phyloP scores from a whole-genome alignment of 2,797 vertebrate species.

The Phoxinus dragarum region DNA sequence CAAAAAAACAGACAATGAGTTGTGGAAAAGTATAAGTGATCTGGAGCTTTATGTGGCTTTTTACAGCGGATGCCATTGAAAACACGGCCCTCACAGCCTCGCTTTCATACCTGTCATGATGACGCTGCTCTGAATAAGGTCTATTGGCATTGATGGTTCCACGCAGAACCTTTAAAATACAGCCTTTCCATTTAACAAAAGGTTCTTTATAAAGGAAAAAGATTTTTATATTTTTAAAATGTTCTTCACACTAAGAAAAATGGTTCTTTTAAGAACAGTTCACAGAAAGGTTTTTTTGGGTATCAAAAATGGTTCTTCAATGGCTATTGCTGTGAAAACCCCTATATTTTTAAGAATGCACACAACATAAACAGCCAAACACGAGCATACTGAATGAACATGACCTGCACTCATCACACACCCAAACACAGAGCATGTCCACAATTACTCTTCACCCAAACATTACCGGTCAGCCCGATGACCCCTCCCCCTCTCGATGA shows the following conservation, averaged over 20 bases:
- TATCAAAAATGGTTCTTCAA: background rate
- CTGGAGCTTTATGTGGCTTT: no score
- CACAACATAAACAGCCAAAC: background rate
- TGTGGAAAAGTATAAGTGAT: no score
- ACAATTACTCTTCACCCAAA: conserved; percentile 59
- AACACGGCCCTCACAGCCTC: no score
- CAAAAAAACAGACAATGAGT: no score
- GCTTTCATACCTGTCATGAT: no score
- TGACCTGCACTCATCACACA: conserved; percentile 58
- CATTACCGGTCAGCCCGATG: conserved; percentile 54
- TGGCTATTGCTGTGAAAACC: background rate
- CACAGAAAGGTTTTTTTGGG: background rate
- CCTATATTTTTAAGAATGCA: background rate
- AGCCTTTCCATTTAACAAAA: background rate
- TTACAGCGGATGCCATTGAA: no score
- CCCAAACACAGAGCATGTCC: conserved; percentile 40
- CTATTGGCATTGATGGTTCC: background rate
- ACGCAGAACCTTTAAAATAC: background rate
- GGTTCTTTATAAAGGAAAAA: background rate
- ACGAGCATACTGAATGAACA: background rate
- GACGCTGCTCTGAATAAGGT: no score
- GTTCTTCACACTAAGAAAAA: background rate
- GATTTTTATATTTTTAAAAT: background rate
- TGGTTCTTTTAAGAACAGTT: background rate
- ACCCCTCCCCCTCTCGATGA: conserved; percentile 74